Evolutionary conservation across 2,888 invertebrate genomes (phyloP).

Genomic region (Globia sparganii): DNA sequence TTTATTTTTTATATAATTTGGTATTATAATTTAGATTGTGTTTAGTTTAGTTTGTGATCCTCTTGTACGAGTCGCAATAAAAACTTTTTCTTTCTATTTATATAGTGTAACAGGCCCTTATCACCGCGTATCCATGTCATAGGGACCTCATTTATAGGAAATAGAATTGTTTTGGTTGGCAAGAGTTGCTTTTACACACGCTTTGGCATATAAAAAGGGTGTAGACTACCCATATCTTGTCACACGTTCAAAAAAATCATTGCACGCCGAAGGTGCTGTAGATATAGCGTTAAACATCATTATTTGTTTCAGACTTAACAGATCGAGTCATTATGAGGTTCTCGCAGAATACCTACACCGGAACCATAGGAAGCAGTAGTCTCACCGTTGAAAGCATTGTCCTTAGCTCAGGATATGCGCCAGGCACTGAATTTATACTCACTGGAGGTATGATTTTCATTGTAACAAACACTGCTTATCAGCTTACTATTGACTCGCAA

Average conservation of each 20-base stretch:
- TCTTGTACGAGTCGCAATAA: too few relatives aligned
- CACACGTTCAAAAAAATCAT: neutral
- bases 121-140: too few relatives aligned
- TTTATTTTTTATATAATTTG: too few relatives aligned
- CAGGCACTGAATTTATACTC: conserved; percentile 72
- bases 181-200: neutral
- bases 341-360: conserved; percentile 76
- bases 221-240: neutral
- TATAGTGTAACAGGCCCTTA: too few relatives aligned
- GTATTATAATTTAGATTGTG: too few relatives aligned
- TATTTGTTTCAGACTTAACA: conserved; percentile 5
- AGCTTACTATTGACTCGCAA: neutral
- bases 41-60: too few relatives aligned
- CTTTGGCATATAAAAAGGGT: too few relatives aligned
- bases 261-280: rapidly evolving
- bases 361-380: conserved; percentile 68
- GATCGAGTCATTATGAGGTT: conserved; percentile 72
- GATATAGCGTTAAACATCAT: neutral
- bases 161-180: neutral
- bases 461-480: neutral
- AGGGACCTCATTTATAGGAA: too few relatives aligned
- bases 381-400: conserved; percentile 72
- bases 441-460: conserved; percentile 73
- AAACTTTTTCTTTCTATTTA: too few relatives aligned
- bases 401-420: conserved; percentile 73